Conservation (phyloP, 2,797 vertebrate genomes). For the Sciurus carolinensis region DNA sequence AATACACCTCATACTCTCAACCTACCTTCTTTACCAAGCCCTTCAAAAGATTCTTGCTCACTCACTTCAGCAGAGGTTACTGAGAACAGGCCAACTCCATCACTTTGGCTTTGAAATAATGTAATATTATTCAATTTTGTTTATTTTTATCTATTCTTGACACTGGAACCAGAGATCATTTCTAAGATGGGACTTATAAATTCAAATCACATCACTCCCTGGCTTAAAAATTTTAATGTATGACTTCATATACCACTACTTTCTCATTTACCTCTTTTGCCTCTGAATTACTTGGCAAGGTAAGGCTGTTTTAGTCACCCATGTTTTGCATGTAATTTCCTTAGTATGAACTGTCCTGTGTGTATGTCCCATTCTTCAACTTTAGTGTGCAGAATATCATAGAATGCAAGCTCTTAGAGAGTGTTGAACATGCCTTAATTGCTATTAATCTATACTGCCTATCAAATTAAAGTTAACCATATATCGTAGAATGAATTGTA, state of each 20-base stretch:
- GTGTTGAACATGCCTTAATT: background rate
- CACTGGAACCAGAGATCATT: background rate
- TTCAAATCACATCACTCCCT: background rate
- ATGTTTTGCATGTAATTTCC: background rate
- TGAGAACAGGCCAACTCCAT: background rate
- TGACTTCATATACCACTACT: background rate
- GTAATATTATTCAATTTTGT: background rate
- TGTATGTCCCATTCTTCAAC: background rate
- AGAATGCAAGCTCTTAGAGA: background rate
- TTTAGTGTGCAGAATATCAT: background rate
- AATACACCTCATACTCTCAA: background rate
- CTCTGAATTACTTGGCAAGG: background rate
- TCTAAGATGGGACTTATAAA: background rate
- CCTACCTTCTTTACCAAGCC: background rate
- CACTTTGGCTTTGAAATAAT: background rate
- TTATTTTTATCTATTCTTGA: background rate
- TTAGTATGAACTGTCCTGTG: background rate
- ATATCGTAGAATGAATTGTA: constrained; percentile 23
- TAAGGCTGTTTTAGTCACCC: background rate
- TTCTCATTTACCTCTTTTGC: background rate
- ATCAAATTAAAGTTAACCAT: constrained; percentile 60
- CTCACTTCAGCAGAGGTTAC: background rate
- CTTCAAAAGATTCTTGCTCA: background rate
- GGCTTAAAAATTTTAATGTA: background rate
- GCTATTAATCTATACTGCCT: background rate